These are phyloP conservation scores for Littorina saxatilis DNA, from an alignment of 1,140 invertebrate genomes.

Conservation along the genomic window DNA sequence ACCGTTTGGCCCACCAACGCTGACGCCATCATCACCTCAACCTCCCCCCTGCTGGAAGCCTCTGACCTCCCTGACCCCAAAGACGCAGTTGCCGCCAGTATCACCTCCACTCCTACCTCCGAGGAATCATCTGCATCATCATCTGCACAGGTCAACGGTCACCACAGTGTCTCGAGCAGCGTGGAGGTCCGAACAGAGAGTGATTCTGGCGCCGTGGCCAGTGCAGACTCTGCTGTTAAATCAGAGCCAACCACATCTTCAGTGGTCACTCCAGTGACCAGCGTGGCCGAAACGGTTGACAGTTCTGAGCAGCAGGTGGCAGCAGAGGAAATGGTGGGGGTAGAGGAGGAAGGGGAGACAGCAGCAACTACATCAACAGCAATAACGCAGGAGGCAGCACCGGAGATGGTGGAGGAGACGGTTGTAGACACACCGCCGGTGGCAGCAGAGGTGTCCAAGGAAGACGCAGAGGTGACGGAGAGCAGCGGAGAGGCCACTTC, in stretches of 20 bases:
- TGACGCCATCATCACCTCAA: conserved; percentile 16
- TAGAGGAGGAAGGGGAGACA: neutral
- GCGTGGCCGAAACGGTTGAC: neutral
- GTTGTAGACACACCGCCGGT: conserved; percentile 6
- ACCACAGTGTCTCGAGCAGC: neutral
- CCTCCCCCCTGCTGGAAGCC: conserved; percentile 13
- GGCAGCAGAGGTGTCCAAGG: conserved; percentile 2
- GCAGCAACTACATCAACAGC: neutral
- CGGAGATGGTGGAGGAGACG: neutral
- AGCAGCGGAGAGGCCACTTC: neutral
- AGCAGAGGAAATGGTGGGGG: conserved; percentile 20
- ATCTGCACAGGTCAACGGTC: neutral
- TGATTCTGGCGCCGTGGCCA: neutral
- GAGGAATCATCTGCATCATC: neutral
- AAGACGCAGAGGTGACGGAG: neutral
- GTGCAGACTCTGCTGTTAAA: neutral
- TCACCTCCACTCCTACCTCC: neutral
- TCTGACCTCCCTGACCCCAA: neutral
- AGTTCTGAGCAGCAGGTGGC: conserved; percentile 22
- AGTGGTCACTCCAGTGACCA: neutral
- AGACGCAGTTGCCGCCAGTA: neutral
- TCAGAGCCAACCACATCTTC: too few relatives aligned
- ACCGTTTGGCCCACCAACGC: conserved; percentile 3
- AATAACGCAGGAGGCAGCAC: neutral
- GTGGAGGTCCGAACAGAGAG: neutral